Evolutionary conservation across 2,113 vertebrate species (phyloP).

Genomic region (Camelus bactrianus): DNA sequence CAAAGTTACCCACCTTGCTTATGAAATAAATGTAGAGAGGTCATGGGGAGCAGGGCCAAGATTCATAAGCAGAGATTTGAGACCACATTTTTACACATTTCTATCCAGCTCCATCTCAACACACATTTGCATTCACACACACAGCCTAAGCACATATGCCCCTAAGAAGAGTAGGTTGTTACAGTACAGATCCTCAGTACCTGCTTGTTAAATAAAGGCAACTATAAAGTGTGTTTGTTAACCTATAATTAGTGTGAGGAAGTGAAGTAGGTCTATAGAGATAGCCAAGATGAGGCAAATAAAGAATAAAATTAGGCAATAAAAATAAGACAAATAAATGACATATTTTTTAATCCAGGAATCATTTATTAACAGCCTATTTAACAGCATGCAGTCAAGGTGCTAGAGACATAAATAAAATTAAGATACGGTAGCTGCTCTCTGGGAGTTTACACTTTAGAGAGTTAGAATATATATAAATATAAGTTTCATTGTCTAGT

Average conservation of each 20-base stretch:
- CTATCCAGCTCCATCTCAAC: rapidly evolving
- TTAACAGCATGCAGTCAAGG: not conserved
- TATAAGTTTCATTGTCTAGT: not conserved
- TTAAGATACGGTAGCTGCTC: not conserved
- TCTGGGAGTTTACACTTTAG: not conserved
- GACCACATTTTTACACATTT: not conserved
- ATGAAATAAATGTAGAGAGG: not conserved
- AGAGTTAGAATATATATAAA: not conserved
- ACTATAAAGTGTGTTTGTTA: conserved; percentile 9
- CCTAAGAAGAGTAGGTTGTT: not conserved
- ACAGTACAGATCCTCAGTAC: not conserved
- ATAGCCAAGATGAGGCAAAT: not conserved
- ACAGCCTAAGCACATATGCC: not conserved
- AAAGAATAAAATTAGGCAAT: not conserved
- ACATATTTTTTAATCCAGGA: not conserved
- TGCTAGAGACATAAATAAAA: conserved; percentile 12
- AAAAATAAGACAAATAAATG: not conserved
- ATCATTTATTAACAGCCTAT: not conserved
- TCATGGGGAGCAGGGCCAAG: not conserved
- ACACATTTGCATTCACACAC: not conserved
- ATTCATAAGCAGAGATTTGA: conserved; percentile 7
- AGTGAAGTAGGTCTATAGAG: not conserved
- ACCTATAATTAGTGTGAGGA: not conserved
- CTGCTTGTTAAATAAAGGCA: not conserved
- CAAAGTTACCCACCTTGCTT: not conserved